Conservation (phyloP, 35 echinoderm and acorn worm species). For the Holothuria glaberrima region DNA sequence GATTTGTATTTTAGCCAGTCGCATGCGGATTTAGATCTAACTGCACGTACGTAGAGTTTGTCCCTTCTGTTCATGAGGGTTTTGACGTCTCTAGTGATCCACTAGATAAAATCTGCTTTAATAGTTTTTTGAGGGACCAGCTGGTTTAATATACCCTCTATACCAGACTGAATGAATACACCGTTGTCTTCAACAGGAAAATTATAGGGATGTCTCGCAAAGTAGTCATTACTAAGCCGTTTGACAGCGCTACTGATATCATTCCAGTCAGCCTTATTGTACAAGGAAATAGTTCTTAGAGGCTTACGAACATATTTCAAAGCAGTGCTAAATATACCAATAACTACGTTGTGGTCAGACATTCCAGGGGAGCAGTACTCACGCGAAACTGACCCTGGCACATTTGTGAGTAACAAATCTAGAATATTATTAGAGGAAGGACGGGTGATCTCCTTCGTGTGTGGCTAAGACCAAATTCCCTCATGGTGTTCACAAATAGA, state of each 20-base stretch:
- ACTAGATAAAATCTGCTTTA: too few relatives aligned
- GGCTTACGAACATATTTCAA: background rate
- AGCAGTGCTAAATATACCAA: slow-evolving; percentile 7
- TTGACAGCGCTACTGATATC: too few relatives aligned
- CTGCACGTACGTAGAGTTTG: background rate
- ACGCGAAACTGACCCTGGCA: background rate
- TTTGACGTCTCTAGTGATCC: too few relatives aligned
- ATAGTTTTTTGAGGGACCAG: too few relatives aligned
- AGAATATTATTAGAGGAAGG: background rate
- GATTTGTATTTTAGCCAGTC: slow-evolving; percentile 3
- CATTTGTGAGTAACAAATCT: too few relatives aligned
- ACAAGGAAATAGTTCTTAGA: background rate
- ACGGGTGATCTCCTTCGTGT: background rate
- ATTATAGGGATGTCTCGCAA: too few relatives aligned
- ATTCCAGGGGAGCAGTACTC: background rate
- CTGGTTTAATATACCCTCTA: too few relatives aligned
- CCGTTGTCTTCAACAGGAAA: background rate
- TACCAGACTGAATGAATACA: background rate
- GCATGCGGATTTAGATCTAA: background rate
- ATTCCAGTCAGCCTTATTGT: too few relatives aligned
- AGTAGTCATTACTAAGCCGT: too few relatives aligned
- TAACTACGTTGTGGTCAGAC: background rate
- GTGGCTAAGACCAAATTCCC: background rate
- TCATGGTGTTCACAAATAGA: slow-evolving; percentile 8
- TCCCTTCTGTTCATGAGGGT: too few relatives aligned